These are phyloP conservation scores for Nudaria mundana DNA, from an alignment of 2,888 invertebrate genomes.

Conservation along the genomic window DNA sequence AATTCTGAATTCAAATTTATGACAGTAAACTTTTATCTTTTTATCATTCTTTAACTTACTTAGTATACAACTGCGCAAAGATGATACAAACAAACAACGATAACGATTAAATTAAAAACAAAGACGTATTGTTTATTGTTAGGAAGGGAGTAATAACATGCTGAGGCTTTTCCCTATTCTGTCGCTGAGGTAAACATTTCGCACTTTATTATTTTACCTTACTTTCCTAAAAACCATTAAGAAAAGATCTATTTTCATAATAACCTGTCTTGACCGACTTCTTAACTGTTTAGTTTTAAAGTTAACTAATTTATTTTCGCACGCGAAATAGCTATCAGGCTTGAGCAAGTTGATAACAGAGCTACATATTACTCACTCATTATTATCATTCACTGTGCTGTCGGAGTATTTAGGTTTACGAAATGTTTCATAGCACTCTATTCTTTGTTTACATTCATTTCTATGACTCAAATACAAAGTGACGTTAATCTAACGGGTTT, in stretches of 20 bases:
- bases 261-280: conserved; percentile 1
- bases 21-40: conserved; percentile 1
- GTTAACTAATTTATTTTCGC: not conserved
- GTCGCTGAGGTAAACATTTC: too few relatives aligned
- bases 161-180: not conserved
- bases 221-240: too few relatives aligned
- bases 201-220: too few relatives aligned
- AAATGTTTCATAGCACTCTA: conserved; percentile 2
- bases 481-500: conserved; percentile 1
- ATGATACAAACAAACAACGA: conserved; percentile 7
- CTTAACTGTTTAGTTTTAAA: not conserved
- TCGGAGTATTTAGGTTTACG: conserved; percentile 2
- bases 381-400: not conserved
- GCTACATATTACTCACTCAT: conserved; percentile 2
- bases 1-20: conserved; percentile 2
- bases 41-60: conserved; percentile 7
- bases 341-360: not conserved
- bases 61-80: conserved; percentile 2
- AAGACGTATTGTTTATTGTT: conserved; percentile 23
- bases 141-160: not conserved
- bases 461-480: conserved; percentile 1
- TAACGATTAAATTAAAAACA: conserved; percentile 27
- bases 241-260: not conserved
- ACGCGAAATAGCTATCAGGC: not conserved
- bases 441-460: conserved; percentile 4